Evolutionary conservation across 2,797 vertebrate genomes (phyloP).

Genomic region (Caiman crocodilus): DNA sequence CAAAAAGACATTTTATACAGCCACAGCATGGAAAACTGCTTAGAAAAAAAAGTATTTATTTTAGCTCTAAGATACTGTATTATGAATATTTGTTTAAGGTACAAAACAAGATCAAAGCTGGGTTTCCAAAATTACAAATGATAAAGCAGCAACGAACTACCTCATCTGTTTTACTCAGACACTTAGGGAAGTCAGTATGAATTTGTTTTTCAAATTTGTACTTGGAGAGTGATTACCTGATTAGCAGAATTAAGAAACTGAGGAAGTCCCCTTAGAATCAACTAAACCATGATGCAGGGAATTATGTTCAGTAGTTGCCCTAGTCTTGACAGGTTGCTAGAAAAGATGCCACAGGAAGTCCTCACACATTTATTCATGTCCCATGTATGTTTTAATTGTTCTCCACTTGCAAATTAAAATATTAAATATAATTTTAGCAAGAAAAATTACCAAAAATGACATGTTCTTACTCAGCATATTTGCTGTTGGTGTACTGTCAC

Average conservation of each 20-base stretch:
- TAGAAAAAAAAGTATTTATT: neutral
- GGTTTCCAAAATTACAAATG: neutral
- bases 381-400: neutral
- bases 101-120: no score
- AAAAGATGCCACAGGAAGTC: neutral
- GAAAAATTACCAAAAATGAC: neutral
- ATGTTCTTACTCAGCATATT: neutral
- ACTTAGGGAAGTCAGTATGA: neutral
- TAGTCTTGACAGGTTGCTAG: neutral
- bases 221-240: neutral
- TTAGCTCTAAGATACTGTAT: no score
- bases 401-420: constrained; percentile 15
- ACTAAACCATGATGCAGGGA: neutral
- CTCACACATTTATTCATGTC: no score
- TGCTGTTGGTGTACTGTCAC: neutral
- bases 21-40: neutral
- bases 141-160: neutral
- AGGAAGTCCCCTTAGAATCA: neutral
- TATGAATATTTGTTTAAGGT: no score
- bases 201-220: neutral
- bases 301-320: neutral
- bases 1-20: neutral
- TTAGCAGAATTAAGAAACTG: neutral
- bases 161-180: neutral
- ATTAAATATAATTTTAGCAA: neutral